A percentile compares a stretch with the other conserved stretches of the same genome.
These are phyloP conservation scores for Labeo calbasu DNA, from an alignment of 2,797 vertebrate genomes.

Conservation along the genomic window DNA sequence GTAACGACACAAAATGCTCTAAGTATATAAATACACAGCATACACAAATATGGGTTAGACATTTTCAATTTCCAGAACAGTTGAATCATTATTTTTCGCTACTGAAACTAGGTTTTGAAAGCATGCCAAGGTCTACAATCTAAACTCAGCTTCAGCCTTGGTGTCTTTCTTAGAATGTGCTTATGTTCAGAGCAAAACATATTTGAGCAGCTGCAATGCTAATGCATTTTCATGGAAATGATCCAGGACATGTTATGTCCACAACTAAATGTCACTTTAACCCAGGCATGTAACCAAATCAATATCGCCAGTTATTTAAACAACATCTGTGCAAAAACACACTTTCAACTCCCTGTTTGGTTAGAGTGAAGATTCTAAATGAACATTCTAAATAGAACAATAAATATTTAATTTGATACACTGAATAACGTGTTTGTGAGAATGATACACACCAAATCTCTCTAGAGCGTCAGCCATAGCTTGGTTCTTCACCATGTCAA, in stretches of 20 bases:
- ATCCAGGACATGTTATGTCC: neutral
- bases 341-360: neutral
- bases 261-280: conserved; percentile 16
- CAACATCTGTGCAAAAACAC: neutral
- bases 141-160: neutral
- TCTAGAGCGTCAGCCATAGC: conserved; percentile 97
- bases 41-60: neutral
- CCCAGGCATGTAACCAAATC: neutral
- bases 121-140: neutral
- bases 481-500: conserved; percentile 99
- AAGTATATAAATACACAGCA: neutral
- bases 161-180: neutral
- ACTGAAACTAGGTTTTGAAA: neutral
- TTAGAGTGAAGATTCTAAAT: neutral
- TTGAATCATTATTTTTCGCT: neutral
- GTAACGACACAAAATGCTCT: neutral
- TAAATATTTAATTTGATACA: neutral
- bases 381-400: neutral
- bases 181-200: neutral
- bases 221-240: conserved; percentile 7
- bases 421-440: neutral
- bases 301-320: neutral
- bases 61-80: neutral
- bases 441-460: conserved; percentile 86
- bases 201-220: conserved; percentile 2